A percentile compares a stretch with the other conserved stretches of the same genome.
Conservation (phyloP, 1,140 invertebrate genomes). For the Frieseomelitta varia region DNA sequence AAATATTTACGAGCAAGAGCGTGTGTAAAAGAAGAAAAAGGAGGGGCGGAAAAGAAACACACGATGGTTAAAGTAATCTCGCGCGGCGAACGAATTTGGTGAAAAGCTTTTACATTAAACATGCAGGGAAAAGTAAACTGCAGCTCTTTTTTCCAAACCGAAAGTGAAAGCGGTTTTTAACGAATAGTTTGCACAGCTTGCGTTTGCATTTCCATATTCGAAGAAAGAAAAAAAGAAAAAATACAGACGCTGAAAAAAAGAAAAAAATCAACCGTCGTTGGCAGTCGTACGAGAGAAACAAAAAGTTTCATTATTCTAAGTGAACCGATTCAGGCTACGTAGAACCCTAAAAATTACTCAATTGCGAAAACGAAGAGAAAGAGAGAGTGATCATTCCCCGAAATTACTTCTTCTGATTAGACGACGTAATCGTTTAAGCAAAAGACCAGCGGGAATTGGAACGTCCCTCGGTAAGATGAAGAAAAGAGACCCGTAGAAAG, state of each 20-base stretch:
- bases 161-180: not conserved
- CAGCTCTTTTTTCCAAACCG: not conserved
- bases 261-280: not conserved
- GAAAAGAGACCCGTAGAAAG: constrained; percentile 4
- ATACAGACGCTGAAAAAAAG: not conserved
- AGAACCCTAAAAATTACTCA: not conserved
- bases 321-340: not conserved
- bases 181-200: not conserved
- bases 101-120: not conserved
- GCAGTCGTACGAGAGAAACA: not conserved
- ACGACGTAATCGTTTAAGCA: constrained; percentile 30
- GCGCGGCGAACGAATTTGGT: not conserved
- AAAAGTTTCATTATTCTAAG: not conserved
- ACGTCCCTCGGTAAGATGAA: constrained; percentile 14
- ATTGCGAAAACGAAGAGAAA: too few species aligned
- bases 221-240: not conserved
- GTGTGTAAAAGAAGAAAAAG: too few species aligned
- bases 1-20: not conserved
- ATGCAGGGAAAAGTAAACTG: not conserved
- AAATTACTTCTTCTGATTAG: constrained; percentile 53
- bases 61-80: not conserved
- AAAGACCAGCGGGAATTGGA: not conserved
- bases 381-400: constrained; percentile 4
- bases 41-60: too few species aligned
- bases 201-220: not conserved